phyloP scores from a whole-genome alignment of 2,888 invertebrate genomes.

The Drosophila paramelanica region DNA sequence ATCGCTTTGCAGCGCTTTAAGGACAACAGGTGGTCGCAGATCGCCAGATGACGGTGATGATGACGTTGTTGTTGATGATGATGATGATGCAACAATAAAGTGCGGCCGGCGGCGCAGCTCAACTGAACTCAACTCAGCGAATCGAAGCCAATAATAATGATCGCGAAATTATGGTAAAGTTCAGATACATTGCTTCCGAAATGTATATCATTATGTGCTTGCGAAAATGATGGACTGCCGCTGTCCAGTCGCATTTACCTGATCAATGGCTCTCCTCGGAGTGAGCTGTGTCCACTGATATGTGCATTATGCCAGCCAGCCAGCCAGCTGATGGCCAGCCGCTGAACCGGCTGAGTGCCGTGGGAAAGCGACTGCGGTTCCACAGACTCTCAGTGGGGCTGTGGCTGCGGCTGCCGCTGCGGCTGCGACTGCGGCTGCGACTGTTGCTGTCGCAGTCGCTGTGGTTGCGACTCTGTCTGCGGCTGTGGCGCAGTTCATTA shows the following conservation, averaged over 20 bases:
- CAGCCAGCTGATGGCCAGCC: slow-evolving; percentile 4
- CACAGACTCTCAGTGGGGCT: slow-evolving; percentile 3
- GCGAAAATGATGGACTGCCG: slow-evolving; percentile 69
- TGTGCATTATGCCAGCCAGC: slow-evolving; percentile 38
- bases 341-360: slow-evolving; percentile 45
- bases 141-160: slow-evolving; percentile 65
- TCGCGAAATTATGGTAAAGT: slow-evolving; percentile 73
- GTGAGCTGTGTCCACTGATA: slow-evolving; percentile 32
- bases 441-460: no score
- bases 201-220: slow-evolving; percentile 75
- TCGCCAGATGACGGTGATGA: slow-evolving; percentile 3
- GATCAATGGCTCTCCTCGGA: slow-evolving; percentile 33
- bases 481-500: slow-evolving; percentile 61
- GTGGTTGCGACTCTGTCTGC: slow-evolving; percentile 12
- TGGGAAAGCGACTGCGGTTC: slow-evolving; percentile 65
- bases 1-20: slow-evolving; percentile 61
- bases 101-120: slow-evolving; percentile 33
- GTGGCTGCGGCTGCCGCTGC: slow-evolving; percentile 6
- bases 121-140: slow-evolving; percentile 8
- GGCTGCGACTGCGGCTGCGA: slow-evolving; percentile 9
- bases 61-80: slow-evolving; percentile 22
- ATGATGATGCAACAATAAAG: slow-evolving; percentile 60
- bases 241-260: slow-evolving; percentile 57
- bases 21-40: slow-evolving; percentile 74
- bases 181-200: slow-evolving; percentile 77